phyloP scores from a whole-genome alignment of 2,888 invertebrate genomes.

The Pollenia griseotomentosa region DNA sequence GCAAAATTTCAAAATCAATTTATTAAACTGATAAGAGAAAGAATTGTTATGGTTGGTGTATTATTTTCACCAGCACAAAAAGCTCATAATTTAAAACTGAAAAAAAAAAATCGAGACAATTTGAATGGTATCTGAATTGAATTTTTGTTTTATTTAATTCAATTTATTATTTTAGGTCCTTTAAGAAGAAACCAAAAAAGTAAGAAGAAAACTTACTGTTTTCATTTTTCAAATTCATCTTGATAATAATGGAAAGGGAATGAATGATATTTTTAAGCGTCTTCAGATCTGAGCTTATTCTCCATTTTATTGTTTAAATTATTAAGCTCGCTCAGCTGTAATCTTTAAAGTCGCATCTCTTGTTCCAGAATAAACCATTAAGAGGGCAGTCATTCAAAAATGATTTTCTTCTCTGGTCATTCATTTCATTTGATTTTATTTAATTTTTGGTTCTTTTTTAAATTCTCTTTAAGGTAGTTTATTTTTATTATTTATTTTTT shows the following conservation, averaged over 20 bases:
- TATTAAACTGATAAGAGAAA: conserved; percentile 69
- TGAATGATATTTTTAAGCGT: conserved; percentile 40
- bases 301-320: conserved; percentile 69
- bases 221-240: conserved; percentile 74
- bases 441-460: conserved; percentile 46
- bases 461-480: background rate
- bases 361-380: conserved; percentile 57
- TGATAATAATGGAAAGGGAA: conserved; percentile 60
- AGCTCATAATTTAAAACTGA: conserved; percentile 43
- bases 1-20: conserved; percentile 71
- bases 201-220: conserved; percentile 53
- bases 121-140: conserved; percentile 39
- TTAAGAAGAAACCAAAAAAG: conserved; percentile 9
- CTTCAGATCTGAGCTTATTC: background rate
- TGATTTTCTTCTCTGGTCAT: conserved; percentile 15
- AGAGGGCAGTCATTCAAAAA: conserved; percentile 59
- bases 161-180: conserved; percentile 61
- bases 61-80: conserved; percentile 41
- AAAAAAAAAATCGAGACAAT: conserved; percentile 39
- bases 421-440: conserved; percentile 59
- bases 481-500: background rate
- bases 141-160: conserved; percentile 51
- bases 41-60: background rate
- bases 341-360: conserved; percentile 72
- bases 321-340: conserved; percentile 68